A percentile compares a stretch with the other conserved stretches of the same genome.
phyloP scores from a whole-genome alignment of 1,140 invertebrate genomes.

The Chlorops oryzae region DNA sequence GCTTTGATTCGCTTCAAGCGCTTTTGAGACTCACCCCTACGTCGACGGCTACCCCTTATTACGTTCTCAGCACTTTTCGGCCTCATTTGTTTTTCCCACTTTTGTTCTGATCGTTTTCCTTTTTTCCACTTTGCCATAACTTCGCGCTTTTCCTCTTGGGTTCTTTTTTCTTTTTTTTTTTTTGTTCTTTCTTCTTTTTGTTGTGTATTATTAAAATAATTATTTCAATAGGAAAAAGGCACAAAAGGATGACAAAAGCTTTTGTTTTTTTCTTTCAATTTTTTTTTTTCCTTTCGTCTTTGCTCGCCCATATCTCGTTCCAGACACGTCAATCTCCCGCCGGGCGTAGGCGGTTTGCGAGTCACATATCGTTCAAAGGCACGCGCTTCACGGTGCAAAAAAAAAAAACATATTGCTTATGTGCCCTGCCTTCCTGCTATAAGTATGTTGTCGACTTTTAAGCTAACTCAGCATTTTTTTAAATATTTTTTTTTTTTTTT shows the following conservation, averaged over 20 bases:
- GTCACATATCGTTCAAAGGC: not conserved
- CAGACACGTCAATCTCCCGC: not conserved
- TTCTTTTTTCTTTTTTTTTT: conserved; percentile 13
- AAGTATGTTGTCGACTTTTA: too few species aligned
- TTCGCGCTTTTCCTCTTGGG: conserved; percentile 1
- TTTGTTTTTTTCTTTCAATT: too few species aligned
- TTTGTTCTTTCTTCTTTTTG: conserved; percentile 27
- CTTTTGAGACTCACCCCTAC: too few species aligned
- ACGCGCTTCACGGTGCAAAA: not conserved
- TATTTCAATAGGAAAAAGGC: conserved; percentile 43
- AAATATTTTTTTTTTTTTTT: too few species aligned
- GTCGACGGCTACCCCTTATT: too few species aligned
- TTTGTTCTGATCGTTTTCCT: conserved; percentile 2
- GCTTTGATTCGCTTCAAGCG: too few species aligned
- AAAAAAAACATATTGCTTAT: too few species aligned
- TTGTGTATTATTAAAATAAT: conserved; percentile 47
- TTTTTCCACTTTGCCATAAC: not conserved
- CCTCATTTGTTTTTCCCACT: conserved; percentile 13
- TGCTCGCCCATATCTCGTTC: not conserved
- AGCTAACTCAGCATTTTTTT: too few species aligned
- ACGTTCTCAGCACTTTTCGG: too few species aligned
- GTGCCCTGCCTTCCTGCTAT: too few species aligned
- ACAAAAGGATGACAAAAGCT: conserved; percentile 23
- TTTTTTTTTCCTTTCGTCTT: too few species aligned
- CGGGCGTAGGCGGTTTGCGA: not conserved